These are phyloP conservation scores for Lepidocyrtinus sp. DNA, from an alignment of 2,888 invertebrate genomes.

Conservation along the genomic window DNA sequence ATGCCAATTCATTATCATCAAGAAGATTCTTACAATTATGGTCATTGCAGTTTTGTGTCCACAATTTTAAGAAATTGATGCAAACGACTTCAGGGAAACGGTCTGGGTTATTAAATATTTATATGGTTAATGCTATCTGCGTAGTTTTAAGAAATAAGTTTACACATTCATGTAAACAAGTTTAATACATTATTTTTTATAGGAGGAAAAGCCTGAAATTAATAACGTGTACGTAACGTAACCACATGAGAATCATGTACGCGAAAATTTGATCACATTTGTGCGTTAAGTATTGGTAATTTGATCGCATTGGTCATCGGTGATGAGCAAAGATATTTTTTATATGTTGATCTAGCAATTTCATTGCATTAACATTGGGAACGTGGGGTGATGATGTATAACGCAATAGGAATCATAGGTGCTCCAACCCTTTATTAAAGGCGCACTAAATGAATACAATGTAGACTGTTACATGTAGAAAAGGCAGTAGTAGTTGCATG, in stretches of 20 bases:
- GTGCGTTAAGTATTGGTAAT: background rate
- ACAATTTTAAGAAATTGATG: background rate
- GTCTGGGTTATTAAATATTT: background rate
- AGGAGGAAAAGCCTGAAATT: background rate
- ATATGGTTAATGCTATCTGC: background rate
- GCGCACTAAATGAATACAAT: background rate
- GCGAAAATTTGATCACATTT: background rate
- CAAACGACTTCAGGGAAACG: conserved; percentile 1
- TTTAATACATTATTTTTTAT: too few relatives aligned
- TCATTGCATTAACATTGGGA: too few relatives aligned
- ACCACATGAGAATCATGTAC: background rate
- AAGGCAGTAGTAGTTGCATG: background rate
- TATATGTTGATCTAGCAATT: background rate
- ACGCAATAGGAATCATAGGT: background rate
- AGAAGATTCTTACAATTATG: background rate
- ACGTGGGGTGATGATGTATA: background rate
- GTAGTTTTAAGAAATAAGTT: background rate
- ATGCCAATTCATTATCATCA: background rate
- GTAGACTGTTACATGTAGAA: background rate
- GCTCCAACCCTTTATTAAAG: conserved; percentile 3
- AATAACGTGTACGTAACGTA: background rate
- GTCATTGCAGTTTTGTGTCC: background rate
- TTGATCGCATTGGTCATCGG: background rate
- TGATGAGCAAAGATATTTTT: too few relatives aligned
- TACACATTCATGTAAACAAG: background rate